A percentile compares a stretch with the other conserved stretches of the same genome.
These are phyloP conservation scores for Catalaphyllia jardinei DNA, from an alignment of 64 coral and sea anemone genomes.

Conservation along the genomic window DNA sequence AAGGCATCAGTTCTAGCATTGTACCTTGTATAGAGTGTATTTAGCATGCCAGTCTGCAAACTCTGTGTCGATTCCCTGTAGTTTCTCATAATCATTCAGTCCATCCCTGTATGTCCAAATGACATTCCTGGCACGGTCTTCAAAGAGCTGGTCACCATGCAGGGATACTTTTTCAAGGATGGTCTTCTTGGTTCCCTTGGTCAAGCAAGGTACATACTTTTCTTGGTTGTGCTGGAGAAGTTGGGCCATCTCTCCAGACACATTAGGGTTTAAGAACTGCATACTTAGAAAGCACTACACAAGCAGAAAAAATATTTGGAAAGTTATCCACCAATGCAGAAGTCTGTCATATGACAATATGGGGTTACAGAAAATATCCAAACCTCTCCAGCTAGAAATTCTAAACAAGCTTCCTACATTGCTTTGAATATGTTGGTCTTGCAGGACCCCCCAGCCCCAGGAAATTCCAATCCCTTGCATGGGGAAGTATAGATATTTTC, in stretches of 20 bases:
- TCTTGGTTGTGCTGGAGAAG: slow-evolving; percentile 60
- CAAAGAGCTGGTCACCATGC: slow-evolving; percentile 67
- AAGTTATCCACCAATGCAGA: neutral
- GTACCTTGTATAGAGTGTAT: slow-evolving; percentile 56
- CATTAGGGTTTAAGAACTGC: slow-evolving; percentile 70
- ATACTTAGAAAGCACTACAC: slow-evolving; percentile 55
- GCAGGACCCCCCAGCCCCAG: too few relatives aligned
- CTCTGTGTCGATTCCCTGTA: slow-evolving; percentile 57
- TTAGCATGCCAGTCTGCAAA: slow-evolving; percentile 67
- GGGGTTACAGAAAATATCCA: too few relatives aligned
- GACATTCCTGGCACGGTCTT: slow-evolving; percentile 60
- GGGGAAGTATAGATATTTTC: slow-evolving; percentile 3
- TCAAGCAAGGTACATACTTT: slow-evolving; percentile 38
- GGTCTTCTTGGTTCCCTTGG: slow-evolving; percentile 3
- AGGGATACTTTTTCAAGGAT: slow-evolving; percentile 43
- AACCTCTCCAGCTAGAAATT: too few relatives aligned
- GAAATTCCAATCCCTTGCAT: neutral
- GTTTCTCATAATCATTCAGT: neutral
- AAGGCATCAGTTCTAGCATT: too few relatives aligned
- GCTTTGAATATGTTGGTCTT: too few relatives aligned
- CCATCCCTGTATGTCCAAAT: slow-evolving; percentile 61
- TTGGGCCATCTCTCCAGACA: slow-evolving; percentile 68
- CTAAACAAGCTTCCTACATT: too few relatives aligned
- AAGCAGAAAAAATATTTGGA: neutral
- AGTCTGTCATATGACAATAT: neutral